These are phyloP conservation scores for Cephus runcator DNA, from an alignment of 2,888 invertebrate genomes.

Conservation along the genomic window DNA sequence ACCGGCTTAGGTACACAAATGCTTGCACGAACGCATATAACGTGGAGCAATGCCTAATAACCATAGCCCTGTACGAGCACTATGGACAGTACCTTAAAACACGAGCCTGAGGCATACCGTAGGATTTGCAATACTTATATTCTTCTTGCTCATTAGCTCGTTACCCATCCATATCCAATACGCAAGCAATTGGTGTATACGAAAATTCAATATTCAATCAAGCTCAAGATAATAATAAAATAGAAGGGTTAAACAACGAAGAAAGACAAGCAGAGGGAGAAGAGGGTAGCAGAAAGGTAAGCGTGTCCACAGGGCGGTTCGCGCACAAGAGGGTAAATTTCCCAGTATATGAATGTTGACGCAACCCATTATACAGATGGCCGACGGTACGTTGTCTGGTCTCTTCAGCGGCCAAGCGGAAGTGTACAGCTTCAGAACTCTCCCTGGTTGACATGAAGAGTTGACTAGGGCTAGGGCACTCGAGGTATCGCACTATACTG, in stretches of 20 bases:
- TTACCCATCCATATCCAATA: neutral
- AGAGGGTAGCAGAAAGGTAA: conserved; percentile 8
- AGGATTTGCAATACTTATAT: neutral
- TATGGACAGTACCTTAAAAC: neutral
- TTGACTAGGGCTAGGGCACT: conserved; percentile 49
- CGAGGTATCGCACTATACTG: conserved; percentile 22
- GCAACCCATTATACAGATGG: conserved; percentile 52
- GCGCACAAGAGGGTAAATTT: neutral
- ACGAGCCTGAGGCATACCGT: neutral
- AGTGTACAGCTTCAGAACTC: conserved; percentile 38
- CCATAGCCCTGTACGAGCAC: neutral
- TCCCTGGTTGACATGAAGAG: conserved; percentile 13
- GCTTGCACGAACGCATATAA: neutral
- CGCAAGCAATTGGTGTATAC: neutral
- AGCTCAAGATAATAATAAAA: neutral
- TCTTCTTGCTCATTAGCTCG: neutral
- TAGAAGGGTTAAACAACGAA: conserved; percentile 8
- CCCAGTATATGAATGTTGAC: conserved; percentile 42
- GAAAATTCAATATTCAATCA: neutral
- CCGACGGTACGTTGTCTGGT: conserved; percentile 34
- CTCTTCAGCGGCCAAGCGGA: conserved; percentile 35
- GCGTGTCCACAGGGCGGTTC: conserved; percentile 15
- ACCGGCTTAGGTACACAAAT: neutral
- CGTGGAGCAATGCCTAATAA: neutral
- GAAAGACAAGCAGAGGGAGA: neutral